Evolutionary conservation across 1,140 invertebrate species (phyloP).

Genomic region (Plectus sambesii): DNA sequence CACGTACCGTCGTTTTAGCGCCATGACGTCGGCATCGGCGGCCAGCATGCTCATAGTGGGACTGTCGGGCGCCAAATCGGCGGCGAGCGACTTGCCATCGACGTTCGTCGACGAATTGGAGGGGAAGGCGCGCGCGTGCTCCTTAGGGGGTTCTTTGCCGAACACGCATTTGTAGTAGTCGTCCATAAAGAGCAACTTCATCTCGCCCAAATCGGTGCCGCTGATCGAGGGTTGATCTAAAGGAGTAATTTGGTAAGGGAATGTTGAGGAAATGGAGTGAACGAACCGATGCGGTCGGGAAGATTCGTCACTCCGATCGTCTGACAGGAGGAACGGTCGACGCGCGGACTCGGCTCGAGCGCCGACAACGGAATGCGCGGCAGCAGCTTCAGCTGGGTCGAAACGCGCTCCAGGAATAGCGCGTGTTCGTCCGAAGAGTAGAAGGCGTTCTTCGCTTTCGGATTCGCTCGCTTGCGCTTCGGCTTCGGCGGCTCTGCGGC

Average conservation of each 20-base stretch:
- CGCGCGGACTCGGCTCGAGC: too few relatives aligned
- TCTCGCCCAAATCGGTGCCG: constrained; percentile 20
- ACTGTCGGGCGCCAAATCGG: too few relatives aligned
- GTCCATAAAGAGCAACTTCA: constrained; percentile 23
- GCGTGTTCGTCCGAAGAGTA: constrained; percentile 30
- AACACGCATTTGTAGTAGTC: too few relatives aligned
- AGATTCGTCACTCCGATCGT: constrained; percentile 19
- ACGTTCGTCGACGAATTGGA: too few relatives aligned
- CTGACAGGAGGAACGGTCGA: too few relatives aligned
- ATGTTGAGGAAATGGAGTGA: constrained; percentile 2
- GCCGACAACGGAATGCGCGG: constrained; percentile 22
- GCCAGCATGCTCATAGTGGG: too few relatives aligned
- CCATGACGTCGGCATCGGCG: too few relatives aligned
- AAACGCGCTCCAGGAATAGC: constrained; percentile 22
- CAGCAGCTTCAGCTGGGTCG: constrained; percentile 24
- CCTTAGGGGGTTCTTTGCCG: too few relatives aligned
- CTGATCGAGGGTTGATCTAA: constrained; percentile 14
- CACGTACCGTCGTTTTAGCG: too few relatives aligned
- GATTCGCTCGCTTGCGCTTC: constrained; percentile 33
- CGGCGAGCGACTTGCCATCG: too few relatives aligned
- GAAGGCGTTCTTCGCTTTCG: constrained; percentile 43
- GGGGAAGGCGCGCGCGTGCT: too few relatives aligned
- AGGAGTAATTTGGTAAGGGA: background rate
- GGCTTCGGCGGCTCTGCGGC: constrained; percentile 20
- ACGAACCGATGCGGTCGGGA: constrained; percentile 19